A percentile compares a stretch with the other conserved stretches of the same genome.
These are phyloP conservation scores for Gasterosteus nipponicus DNA, from an alignment of 2,113 vertebrate species.

Conservation along the genomic window DNA sequence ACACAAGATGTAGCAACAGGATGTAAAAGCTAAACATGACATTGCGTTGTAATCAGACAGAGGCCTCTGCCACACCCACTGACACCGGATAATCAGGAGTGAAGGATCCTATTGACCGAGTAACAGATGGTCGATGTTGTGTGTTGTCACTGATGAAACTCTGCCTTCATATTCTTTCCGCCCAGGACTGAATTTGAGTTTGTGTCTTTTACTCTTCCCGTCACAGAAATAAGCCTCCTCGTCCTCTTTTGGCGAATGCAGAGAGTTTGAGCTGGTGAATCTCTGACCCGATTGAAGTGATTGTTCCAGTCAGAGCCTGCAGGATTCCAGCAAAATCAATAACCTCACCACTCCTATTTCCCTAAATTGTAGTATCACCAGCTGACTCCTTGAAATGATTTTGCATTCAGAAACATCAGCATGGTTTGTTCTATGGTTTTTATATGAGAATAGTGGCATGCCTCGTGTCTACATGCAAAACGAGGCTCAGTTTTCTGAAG, in stretches of 20 bases:
- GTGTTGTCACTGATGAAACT: conserved; percentile 11
- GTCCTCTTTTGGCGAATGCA: conserved; percentile 15
- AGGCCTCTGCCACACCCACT: conserved; percentile 33
- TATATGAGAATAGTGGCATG: background rate
- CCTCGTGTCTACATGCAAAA: background rate
- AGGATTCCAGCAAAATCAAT: conserved; percentile 29
- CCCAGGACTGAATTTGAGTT: conserved; percentile 27
- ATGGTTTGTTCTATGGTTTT: background rate
- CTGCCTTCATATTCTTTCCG: background rate
- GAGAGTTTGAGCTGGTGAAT: conserved; percentile 34
- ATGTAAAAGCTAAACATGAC: background rate
- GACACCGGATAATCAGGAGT: conserved; percentile 54
- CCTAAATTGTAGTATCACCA: background rate
- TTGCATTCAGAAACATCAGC: background rate
- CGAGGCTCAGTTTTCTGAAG: background rate
- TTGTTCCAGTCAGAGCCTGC: conserved; percentile 23
- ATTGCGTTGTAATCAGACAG: conserved; percentile 9
- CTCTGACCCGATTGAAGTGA: conserved; percentile 35
- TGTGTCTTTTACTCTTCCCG: conserved; percentile 38
- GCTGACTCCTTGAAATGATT: background rate
- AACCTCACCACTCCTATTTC: background rate
- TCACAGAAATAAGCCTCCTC: conserved; percentile 29
- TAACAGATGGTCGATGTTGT: conserved; percentile 56
- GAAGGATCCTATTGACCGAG: conserved; percentile 29
- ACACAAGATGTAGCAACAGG: background rate